A percentile compares a stretch with the other conserved stretches of the same genome.
Conservation (phyloP, 2,797 vertebrate species). For the Paedocypris micromegethes region DNA sequence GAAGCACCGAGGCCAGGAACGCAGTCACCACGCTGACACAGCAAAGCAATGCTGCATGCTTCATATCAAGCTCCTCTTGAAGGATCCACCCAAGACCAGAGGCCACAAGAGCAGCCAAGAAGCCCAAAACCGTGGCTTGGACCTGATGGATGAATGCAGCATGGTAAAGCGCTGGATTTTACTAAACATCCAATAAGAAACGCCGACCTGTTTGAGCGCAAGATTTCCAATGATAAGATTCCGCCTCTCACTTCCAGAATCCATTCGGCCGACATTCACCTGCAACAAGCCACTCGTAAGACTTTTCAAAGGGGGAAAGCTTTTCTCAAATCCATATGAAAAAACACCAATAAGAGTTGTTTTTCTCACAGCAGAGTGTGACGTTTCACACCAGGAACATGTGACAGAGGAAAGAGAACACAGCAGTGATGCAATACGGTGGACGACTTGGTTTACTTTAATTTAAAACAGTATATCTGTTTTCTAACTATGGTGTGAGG, state of each 20-base stretch:
- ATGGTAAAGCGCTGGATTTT: background rate
- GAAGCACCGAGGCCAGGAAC: constrained; percentile 85
- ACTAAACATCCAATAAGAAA: background rate
- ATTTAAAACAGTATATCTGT: background rate
- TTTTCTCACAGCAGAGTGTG: constrained; percentile 45
- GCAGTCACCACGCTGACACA: constrained; percentile 84
- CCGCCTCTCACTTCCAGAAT: constrained; percentile 82
- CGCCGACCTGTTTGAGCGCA: constrained; percentile 86
- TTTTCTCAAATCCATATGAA: background rate
- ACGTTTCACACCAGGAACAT: constrained; percentile 48
- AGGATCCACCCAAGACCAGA: constrained; percentile 82
- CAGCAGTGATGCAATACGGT: constrained; percentile 6
- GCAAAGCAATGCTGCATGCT: constrained; percentile 81
- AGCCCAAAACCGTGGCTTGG: constrained; percentile 87
- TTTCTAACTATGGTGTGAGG: too few species aligned
- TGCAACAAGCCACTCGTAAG: constrained; percentile 44
- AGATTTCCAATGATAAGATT: constrained; percentile 87
- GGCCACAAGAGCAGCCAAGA: constrained; percentile 83
- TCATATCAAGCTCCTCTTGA: constrained; percentile 74
- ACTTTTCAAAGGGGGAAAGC: too few species aligned
- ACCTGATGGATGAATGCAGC: constrained; percentile 62
- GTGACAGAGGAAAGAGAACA: constrained; percentile 31
- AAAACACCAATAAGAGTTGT: constrained; percentile 11
- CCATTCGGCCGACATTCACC: constrained; percentile 90
- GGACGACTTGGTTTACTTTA: background rate